A percentile compares a stretch with the other conserved stretches of the same genome.
Conservation (phyloP, 2,797 vertebrate genomes). For the Gambusia yucatana region DNA sequence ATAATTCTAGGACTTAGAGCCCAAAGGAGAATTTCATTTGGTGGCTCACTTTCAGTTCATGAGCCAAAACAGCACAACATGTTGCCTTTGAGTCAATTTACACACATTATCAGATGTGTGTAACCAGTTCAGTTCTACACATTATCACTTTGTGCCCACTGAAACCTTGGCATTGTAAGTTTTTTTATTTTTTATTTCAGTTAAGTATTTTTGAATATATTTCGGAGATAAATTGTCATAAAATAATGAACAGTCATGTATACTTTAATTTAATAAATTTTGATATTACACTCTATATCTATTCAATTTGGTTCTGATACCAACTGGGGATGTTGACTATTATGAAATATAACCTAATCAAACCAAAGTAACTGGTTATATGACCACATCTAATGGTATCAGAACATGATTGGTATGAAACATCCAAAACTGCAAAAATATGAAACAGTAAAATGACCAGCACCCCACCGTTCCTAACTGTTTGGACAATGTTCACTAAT, state of each 20-base stretch:
- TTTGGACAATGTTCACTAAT: background rate
- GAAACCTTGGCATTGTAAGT: background rate
- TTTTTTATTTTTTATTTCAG: background rate
- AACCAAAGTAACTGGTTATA: background rate
- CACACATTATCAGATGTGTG: background rate
- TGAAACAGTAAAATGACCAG: background rate
- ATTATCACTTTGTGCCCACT: background rate
- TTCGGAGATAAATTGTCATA: background rate
- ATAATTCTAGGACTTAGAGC: background rate
- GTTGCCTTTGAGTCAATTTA: background rate
- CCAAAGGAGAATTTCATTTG: background rate
- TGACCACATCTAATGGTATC: background rate
- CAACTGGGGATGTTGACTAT: background rate
- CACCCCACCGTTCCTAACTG: background rate
- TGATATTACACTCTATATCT: background rate
- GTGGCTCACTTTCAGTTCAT: background rate
- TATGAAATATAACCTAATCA: background rate
- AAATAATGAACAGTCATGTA: background rate
- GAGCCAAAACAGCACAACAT: background rate
- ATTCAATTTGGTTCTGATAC: background rate
- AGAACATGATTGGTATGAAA: background rate
- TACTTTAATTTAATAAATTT: background rate
- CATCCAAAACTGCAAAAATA: background rate
- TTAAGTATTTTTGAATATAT: background rate
- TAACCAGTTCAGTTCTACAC: background rate